Conservation (phyloP, 2,797 vertebrate genomes). For the Presbytis comata region DNA sequence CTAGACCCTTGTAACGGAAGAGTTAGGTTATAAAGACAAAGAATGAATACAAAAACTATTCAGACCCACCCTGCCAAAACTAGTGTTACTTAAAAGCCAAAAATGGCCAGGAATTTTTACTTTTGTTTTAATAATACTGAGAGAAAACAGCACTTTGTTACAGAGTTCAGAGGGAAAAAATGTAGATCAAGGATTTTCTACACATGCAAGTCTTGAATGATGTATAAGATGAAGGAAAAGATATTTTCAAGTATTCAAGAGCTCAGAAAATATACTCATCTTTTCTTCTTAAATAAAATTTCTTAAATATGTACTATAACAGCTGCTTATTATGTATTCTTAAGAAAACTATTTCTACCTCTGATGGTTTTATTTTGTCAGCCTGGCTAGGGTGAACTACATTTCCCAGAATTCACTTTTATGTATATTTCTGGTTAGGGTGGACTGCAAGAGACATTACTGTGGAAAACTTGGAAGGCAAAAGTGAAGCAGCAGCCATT, state of each 20-base stretch:
- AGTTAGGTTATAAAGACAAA: background rate
- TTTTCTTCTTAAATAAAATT: conserved; percentile 7
- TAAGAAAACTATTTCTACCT: background rate
- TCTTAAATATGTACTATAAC: background rate
- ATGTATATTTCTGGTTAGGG: background rate
- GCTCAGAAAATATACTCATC: background rate
- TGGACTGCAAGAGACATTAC: background rate
- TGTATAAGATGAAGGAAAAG: background rate
- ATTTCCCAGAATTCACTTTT: background rate
- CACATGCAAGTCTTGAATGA: too few relatives aligned
- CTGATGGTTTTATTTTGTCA: background rate
- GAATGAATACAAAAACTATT: background rate
- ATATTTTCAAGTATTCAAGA: background rate
- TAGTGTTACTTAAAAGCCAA: background rate
- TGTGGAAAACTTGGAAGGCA: background rate
- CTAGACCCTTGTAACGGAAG: background rate
- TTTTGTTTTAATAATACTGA: background rate
- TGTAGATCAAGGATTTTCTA: background rate
- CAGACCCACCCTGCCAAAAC: background rate
- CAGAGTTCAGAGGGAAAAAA: background rate
- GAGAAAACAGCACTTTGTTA: background rate
- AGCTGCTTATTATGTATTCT: background rate
- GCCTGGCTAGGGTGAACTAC: background rate
- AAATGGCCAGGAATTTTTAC: background rate
- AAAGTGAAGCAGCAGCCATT: background rate